A percentile compares a stretch with the other conserved stretches of the same genome.
Conservation (phyloP, 1,140 invertebrate species). For the Samia ricini region DNA sequence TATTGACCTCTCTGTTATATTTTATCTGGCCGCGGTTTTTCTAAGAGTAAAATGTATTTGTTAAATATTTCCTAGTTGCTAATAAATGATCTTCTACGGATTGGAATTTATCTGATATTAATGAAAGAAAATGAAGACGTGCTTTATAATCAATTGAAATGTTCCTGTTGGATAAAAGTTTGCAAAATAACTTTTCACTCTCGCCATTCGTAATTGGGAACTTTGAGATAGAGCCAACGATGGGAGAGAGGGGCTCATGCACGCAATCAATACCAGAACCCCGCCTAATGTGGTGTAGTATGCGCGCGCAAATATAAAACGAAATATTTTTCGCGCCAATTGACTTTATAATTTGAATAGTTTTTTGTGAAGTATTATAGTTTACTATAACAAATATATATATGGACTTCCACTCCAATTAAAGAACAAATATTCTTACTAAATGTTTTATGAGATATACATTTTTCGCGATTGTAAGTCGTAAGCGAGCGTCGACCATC, state of each 20-base stretch:
- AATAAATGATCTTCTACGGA: neutral
- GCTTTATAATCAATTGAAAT: neutral
- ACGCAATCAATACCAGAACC: conserved; percentile 63
- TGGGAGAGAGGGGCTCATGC: conserved; percentile 47
- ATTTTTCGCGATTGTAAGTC: conserved; percentile 44
- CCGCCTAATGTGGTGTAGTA: conserved; percentile 32
- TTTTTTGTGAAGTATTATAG: neutral
- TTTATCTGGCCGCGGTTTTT: conserved; percentile 13
- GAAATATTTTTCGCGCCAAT: conserved; percentile 50
- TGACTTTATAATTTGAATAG: conserved; percentile 12
- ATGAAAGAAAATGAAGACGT: neutral
- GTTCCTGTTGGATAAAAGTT: neutral
- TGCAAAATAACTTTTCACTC: conserved; percentile 54
- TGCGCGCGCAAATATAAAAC: conserved; percentile 53
- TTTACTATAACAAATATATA: neutral
- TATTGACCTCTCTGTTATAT: conserved; percentile 38
- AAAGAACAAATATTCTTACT: neutral
- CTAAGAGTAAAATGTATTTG: too few species aligned
- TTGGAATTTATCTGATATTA: neutral
- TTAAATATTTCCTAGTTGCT: neutral
- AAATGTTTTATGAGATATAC: conserved; percentile 34
- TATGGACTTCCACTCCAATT: neutral
- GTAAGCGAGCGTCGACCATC: conserved; percentile 29
- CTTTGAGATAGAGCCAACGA: conserved; percentile 27
- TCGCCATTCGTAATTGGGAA: conserved; percentile 42